These are phyloP conservation scores for Porites divaricata DNA, from an alignment of 92 coral and sea anemone genomes.

Conservation along the genomic window DNA sequence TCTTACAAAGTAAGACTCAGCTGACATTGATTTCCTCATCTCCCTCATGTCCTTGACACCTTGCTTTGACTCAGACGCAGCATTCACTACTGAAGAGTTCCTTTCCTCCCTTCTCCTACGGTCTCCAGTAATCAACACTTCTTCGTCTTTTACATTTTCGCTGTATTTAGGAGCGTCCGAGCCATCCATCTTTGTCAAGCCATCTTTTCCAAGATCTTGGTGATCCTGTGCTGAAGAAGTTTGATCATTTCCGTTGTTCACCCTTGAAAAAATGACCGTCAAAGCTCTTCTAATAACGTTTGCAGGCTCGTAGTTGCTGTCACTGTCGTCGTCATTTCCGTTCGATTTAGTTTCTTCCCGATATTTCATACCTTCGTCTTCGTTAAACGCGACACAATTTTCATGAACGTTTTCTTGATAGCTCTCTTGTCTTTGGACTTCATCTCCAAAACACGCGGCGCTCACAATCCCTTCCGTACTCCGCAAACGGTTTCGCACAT, in stretches of 20 bases:
- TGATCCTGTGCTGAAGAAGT: background rate
- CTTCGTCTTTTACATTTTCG: background rate
- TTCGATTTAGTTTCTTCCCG: background rate
- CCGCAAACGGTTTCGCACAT: background rate
- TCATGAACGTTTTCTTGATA: background rate
- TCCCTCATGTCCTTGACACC: conserved; percentile 21
- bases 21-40: conserved; percentile 21
- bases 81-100: background rate
- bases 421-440: background rate
- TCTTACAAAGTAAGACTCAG: background rate
- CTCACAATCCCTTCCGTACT: background rate
- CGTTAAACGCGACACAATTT: background rate
- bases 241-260: background rate
- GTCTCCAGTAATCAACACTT: background rate
- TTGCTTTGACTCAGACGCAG: background rate
- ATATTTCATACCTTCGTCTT: background rate
- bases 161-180: background rate
- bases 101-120: background rate
- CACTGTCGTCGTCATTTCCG: background rate
- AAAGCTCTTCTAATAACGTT: background rate
- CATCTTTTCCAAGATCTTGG: background rate
- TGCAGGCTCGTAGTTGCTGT: conserved; percentile 12
- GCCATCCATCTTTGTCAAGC: no score
- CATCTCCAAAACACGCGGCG: background rate
- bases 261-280: background rate